Evolutionary conservation across 2,797 vertebrate genomes (phyloP).

Genomic region (Danio tinwini): DNA sequence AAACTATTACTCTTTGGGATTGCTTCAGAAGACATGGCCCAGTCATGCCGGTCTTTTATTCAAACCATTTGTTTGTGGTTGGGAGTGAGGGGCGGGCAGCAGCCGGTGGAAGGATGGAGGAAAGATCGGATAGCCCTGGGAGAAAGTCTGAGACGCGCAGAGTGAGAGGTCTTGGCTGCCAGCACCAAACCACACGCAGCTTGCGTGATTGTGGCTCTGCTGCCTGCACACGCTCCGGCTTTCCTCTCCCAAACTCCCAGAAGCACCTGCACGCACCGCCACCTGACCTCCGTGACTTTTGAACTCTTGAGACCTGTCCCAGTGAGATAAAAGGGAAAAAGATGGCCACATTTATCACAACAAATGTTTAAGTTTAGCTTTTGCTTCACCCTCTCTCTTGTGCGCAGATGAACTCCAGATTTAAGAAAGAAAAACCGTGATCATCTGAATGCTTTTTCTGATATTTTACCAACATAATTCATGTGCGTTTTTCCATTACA

Average conservation of each 20-base stretch:
- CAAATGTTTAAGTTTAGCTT: slow-evolving; percentile 39
- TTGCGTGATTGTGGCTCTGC: slow-evolving; percentile 78
- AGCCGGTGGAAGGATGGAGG: slow-evolving; percentile 64
- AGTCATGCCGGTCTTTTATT: slow-evolving; percentile 87
- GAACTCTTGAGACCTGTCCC: slow-evolving; percentile 44
- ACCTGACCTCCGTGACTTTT: slow-evolving; percentile 64
- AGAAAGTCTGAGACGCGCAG: slow-evolving; percentile 78
- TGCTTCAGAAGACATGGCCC: slow-evolving; percentile 82
- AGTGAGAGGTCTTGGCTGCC: slow-evolving; percentile 83
- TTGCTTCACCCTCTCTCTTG: slow-evolving; percentile 41
- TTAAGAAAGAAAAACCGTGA: slow-evolving; percentile 44
- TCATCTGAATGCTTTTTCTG: slow-evolving; percentile 38
- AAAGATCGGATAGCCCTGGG: slow-evolving; percentile 82
- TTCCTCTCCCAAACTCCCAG: slow-evolving; percentile 15
- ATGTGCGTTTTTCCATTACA: slow-evolving; percentile 38
- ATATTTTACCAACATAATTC: slow-evolving; percentile 31
- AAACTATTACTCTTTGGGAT: slow-evolving; percentile 84
- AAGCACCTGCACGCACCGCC: slow-evolving; percentile 75
- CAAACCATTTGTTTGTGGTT: slow-evolving; percentile 89
- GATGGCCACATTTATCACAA: background rate
- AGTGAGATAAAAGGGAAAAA: background rate
- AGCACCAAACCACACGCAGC: slow-evolving; percentile 79
- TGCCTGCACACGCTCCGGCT: slow-evolving; percentile 58
- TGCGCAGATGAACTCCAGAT: slow-evolving; percentile 36
- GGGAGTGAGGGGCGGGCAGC: slow-evolving; percentile 58